Percentiles rank a stretch among this genome's conserved stretches.
Conservation (phyloP, 2,888 invertebrate species). For the Cryptus viduatorius region DNA sequence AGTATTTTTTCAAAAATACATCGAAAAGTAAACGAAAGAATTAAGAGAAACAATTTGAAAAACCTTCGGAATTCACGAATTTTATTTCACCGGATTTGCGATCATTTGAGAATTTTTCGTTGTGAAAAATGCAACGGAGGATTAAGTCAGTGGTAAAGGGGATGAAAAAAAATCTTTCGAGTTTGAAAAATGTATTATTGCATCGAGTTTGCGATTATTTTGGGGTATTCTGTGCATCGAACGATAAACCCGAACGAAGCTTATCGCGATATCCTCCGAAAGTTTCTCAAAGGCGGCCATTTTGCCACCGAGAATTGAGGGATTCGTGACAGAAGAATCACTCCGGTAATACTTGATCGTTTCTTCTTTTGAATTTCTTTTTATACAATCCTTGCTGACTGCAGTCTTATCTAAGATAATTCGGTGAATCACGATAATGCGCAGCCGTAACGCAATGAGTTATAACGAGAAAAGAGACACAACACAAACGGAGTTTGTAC, state of each 20-base stretch:
- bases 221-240: background rate
- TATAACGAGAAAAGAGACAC: constrained; percentile 24
- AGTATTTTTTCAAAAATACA: background rate
- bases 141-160: background rate
- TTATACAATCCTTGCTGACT: background rate
- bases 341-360: background rate
- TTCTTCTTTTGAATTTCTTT: constrained; percentile 12
- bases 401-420: constrained; percentile 47
- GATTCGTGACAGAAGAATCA: constrained; percentile 45
- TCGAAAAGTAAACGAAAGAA: background rate
- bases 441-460: constrained; percentile 22
- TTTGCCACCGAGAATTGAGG: constrained; percentile 35
- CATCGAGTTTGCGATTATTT: background rate
- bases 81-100: background rate
- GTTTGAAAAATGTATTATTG: background rate
- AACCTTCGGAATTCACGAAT: background rate
- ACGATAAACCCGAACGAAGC: background rate
- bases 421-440: constrained; percentile 52
- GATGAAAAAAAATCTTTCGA: constrained; percentile 1
- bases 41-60: background rate
- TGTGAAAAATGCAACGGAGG: background rate
- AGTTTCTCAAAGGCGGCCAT: constrained; percentile 41
- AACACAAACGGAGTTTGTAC: constrained; percentile 4
- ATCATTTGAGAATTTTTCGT: background rate
- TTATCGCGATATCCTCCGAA: background rate